Conservation (phyloP, 2,113 vertebrate species). For the Alectura lathami region DNA sequence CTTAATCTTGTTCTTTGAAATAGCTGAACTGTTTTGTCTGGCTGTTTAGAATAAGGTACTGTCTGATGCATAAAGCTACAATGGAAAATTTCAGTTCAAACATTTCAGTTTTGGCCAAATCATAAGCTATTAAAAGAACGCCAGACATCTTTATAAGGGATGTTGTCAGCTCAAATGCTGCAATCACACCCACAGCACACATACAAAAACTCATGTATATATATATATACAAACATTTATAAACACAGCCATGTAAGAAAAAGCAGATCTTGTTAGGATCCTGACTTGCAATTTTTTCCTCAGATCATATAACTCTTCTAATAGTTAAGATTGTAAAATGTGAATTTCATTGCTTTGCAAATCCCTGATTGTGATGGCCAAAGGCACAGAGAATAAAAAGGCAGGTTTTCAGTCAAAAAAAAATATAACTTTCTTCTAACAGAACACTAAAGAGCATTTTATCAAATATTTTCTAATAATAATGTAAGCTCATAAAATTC, state of each 20-base stretch:
- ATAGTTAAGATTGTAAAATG: not conserved
- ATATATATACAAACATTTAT: not conserved
- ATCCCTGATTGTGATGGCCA: not conserved
- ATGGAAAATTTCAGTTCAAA: constrained; percentile 15
- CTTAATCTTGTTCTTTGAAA: constrained; percentile 27
- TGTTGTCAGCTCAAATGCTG: not conserved
- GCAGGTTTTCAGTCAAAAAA: not conserved
- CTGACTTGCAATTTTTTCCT: not conserved
- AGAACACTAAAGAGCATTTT: not conserved
- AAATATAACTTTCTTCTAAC: not conserved
- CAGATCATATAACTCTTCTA: not conserved
- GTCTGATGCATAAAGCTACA: not conserved
- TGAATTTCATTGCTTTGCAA: not conserved
- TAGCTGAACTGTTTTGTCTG: constrained; percentile 31
- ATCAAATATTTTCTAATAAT: not conserved
- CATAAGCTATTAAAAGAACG: not conserved
- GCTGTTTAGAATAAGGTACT: constrained; percentile 15
- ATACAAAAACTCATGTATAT: not conserved
- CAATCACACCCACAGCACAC: not conserved
- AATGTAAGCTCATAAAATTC: not conserved
- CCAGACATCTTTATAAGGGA: not conserved
- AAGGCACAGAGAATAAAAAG: not conserved
- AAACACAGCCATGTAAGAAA: not conserved
- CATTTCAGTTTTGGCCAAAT: constrained; percentile 6
- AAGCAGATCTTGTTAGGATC: not conserved